Percentiles rank a stretch among this genome's conserved stretches.
phyloP scores from a whole-genome alignment of 2,888 invertebrate genomes.

The Lochmaea crataegi region DNA sequence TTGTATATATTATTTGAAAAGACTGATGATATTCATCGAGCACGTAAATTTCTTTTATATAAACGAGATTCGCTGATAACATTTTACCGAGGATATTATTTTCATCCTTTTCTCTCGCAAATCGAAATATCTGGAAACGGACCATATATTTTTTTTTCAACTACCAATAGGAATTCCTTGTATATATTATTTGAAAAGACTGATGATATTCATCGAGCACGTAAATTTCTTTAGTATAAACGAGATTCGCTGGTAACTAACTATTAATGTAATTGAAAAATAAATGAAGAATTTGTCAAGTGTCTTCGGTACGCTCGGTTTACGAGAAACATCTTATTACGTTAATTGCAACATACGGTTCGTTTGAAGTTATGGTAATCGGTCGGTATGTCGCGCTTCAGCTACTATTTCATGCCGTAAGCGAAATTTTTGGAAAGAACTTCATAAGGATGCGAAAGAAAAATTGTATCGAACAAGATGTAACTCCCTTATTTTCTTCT shows the following conservation, averaged over 20 bases:
- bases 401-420: conserved; percentile 7
- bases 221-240: not conserved
- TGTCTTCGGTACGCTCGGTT: conserved; percentile 26
- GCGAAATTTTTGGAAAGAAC: not conserved
- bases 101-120: too few species aligned
- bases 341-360: conserved; percentile 26
- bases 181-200: too few species aligned
- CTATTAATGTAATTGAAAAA: conserved; percentile 23
- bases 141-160: too few species aligned
- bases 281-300: conserved; percentile 35
- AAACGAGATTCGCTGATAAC: not conserved
- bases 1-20: too few species aligned
- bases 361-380: conserved; percentile 28
- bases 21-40: not conserved
- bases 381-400: conserved; percentile 20
- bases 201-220: not conserved
- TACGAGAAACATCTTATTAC: conserved; percentile 31
- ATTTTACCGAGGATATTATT: too few species aligned
- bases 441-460: not conserved
- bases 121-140: too few species aligned
- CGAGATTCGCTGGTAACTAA: conserved; percentile 4
- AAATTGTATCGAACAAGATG: not conserved
- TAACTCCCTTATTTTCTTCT: too few species aligned
- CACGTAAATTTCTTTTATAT: not conserved
- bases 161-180: too few species aligned